Percentiles rank a stretch among this genome's conserved stretches.
phyloP scores from a whole-genome alignment of 2,888 invertebrate genomes.

The Octonoba sinensis region DNA sequence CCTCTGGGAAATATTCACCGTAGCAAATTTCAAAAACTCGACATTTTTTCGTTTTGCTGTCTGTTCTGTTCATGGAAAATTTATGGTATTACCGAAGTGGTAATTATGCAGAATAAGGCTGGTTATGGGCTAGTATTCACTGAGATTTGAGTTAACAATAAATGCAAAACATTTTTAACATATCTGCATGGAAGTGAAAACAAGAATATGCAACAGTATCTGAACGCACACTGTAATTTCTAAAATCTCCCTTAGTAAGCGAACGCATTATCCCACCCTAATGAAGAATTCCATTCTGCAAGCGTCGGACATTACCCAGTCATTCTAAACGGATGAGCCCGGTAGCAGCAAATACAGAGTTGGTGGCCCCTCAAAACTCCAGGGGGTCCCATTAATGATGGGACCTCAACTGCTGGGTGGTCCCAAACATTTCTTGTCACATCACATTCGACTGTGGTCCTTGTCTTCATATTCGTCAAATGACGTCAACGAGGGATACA shows the following conservation, averaged over 20 bases:
- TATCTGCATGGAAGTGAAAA: too few relatives aligned
- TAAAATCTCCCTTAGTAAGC: constrained; percentile 16
- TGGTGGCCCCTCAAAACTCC: constrained; percentile 36
- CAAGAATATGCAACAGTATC: too few relatives aligned
- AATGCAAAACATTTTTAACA: too few relatives aligned
- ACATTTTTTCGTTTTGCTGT: too few relatives aligned
- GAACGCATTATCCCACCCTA: constrained; percentile 19
- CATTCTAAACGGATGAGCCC: constrained; percentile 23
- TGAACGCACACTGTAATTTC: constrained; percentile 22
- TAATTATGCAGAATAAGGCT: too few relatives aligned
- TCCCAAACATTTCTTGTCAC: constrained; percentile 60
- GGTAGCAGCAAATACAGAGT: constrained; percentile 43
- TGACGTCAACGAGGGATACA: constrained; percentile 30
- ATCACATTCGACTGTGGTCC: constrained; percentile 56
- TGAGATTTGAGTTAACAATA: too few relatives aligned
- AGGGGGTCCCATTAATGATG: constrained; percentile 61
- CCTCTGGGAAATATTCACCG: too few relatives aligned
- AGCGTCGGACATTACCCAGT: constrained; percentile 27
- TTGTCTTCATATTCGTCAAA: constrained; percentile 53
- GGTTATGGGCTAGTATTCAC: too few relatives aligned
- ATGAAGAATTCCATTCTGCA: constrained; percentile 31
- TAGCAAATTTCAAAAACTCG: too few relatives aligned
- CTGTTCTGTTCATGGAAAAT: too few relatives aligned
- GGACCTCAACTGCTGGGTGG: constrained; percentile 59
- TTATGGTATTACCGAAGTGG: too few relatives aligned